phyloP scores from a whole-genome alignment of 2,113 vertebrate species.

The Leptodactylus fuscus region DNA sequence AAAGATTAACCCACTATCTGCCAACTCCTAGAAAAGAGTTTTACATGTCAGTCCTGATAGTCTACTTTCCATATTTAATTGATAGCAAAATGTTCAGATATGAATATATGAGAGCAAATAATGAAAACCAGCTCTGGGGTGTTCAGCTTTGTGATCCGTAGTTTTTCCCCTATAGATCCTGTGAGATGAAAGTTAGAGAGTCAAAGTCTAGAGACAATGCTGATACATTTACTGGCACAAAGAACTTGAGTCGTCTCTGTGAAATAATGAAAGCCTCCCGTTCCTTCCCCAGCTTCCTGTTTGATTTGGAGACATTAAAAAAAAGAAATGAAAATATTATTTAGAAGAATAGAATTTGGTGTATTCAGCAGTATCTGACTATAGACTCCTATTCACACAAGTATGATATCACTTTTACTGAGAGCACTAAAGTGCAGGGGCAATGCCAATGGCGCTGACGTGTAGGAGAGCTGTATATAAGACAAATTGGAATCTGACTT shows the following conservation, averaged over 20 bases:
- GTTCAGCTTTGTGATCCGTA: background rate
- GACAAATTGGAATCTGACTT: background rate
- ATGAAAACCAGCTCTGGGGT: no score
- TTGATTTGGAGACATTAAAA: background rate
- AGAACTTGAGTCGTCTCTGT: background rate
- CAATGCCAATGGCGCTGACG: no score
- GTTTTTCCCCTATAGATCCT: background rate
- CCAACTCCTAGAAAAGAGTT: background rate
- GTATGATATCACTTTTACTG: background rate
- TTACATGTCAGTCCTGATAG: background rate
- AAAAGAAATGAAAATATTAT: background rate
- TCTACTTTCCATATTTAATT: background rate
- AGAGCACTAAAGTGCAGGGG: no score
- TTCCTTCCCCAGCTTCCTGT: conserved; percentile 19
- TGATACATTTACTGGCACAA: background rate
- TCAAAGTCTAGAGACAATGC: background rate
- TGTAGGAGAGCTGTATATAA: no score
- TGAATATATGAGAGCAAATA: background rate
- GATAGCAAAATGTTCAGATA: background rate
- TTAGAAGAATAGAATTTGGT: background rate
- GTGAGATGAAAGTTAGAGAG: background rate
- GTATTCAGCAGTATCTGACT: no score
- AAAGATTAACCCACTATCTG: background rate
- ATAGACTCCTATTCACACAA: no score
- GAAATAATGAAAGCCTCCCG: conserved; percentile 3